Evolutionary conservation across 1,140 invertebrate genomes (phyloP).

Genomic region (Harpegnathos saltator): DNA sequence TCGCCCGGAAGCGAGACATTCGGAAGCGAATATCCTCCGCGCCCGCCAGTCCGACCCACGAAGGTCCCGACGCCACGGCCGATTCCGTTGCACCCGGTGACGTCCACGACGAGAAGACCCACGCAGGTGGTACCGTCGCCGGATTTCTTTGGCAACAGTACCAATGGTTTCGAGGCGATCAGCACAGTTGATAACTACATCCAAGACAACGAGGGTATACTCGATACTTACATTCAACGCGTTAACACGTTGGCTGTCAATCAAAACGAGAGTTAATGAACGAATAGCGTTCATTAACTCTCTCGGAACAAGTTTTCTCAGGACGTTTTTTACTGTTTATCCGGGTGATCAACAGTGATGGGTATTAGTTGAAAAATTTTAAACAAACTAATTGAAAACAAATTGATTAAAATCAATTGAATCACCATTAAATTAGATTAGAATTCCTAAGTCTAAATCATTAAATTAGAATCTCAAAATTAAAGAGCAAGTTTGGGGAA

Average conservation of each 20-base stretch:
- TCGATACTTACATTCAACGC: conserved; percentile 12
- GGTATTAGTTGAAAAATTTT: too few relatives aligned
- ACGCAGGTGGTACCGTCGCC: conserved; percentile 47
- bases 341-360: too few relatives aligned
- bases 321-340: too few relatives aligned
- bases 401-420: too few relatives aligned
- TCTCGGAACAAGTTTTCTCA: too few relatives aligned
- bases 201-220: conserved; percentile 82
- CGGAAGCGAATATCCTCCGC: conserved; percentile 59
- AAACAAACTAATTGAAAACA: too few relatives aligned
- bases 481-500: too few relatives aligned
- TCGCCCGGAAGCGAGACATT: conserved; percentile 51
- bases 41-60: conserved; percentile 76
- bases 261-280: too few relatives aligned
- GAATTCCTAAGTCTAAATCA: too few relatives aligned
- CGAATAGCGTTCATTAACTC: neutral
- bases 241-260: conserved; percentile 3
- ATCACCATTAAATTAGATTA: too few relatives aligned
- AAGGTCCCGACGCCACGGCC: conserved; percentile 81
- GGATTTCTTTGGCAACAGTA: conserved; percentile 69
- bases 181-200: conserved; percentile 81
- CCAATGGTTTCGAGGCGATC: conserved; percentile 72
- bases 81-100: conserved; percentile 80
- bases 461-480: too few relatives aligned
- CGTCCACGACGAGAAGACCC: conserved; percentile 65